Conservation (phyloP, 1,140 invertebrate genomes). For the Onthophagus taurus region DNA sequence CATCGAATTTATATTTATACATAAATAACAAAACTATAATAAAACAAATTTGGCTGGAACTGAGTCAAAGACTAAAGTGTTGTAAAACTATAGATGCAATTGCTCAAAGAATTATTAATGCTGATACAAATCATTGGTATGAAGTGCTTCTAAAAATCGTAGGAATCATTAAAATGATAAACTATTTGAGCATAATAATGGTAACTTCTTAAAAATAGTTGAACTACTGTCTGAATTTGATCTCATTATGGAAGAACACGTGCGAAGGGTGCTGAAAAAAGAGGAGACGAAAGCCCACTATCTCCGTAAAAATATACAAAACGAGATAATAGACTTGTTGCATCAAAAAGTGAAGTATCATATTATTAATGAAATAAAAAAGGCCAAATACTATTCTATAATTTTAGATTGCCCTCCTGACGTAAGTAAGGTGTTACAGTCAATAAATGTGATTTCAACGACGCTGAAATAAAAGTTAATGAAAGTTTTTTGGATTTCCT, state of each 20-base stretch:
- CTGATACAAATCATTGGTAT: slow-evolving; percentile 7
- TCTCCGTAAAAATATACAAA: slow-evolving; percentile 14
- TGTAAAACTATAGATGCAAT: slow-evolving; percentile 13
- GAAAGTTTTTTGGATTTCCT: slow-evolving; percentile 14
- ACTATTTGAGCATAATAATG: slow-evolving; percentile 16
- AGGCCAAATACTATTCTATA: slow-evolving; percentile 11
- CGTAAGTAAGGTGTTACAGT: slow-evolving; percentile 5
- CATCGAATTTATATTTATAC: too few relatives aligned
- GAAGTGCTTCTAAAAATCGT: slow-evolving; percentile 7
- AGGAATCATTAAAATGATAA: slow-evolving; percentile 9
- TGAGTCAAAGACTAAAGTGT: slow-evolving; percentile 6
- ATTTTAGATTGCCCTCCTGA: slow-evolving; percentile 12
- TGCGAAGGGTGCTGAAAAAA: slow-evolving; percentile 11
- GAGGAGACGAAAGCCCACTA: slow-evolving; percentile 13
- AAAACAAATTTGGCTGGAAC: slow-evolving; percentile 3
- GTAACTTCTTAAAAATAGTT: slow-evolving; percentile 18
- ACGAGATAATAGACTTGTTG: slow-evolving; percentile 11
- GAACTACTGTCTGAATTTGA: slow-evolving; percentile 15
- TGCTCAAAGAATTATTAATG: slow-evolving; percentile 9
- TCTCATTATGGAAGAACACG: slow-evolving; percentile 11
- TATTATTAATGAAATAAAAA: slow-evolving; percentile 13
- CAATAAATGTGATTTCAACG: slow-evolving; percentile 4
- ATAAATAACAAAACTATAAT: too few relatives aligned
- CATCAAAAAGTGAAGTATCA: slow-evolving; percentile 6
- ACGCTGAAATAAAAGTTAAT: slow-evolving; percentile 12